Evolutionary conservation across 2,797 vertebrate genomes (phyloP).

Genomic region (Crossoptilon crossoptilon): DNA sequence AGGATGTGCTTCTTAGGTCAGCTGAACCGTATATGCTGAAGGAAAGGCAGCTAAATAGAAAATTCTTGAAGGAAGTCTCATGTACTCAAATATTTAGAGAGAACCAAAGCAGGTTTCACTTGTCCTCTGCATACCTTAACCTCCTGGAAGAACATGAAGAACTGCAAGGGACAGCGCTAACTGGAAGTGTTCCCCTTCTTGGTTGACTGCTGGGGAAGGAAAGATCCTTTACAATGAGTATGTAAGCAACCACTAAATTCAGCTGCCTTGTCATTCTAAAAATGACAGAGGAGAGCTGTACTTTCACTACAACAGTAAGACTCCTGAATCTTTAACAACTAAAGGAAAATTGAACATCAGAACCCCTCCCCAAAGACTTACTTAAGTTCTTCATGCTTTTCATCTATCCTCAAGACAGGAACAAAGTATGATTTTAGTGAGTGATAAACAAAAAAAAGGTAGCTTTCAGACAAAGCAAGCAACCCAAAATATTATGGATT

Average conservation of each 20-base stretch:
- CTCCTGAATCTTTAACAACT: background rate
- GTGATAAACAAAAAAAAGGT: background rate
- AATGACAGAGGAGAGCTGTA: background rate
- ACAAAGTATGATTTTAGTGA: background rate
- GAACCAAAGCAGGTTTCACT: slow-evolving; percentile 25
- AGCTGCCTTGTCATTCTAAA: slow-evolving; percentile 11
- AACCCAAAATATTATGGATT: background rate
- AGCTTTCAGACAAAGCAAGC: background rate
- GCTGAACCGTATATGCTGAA: background rate
- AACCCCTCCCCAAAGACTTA: background rate
- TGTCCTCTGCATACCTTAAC: background rate
- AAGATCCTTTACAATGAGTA: slow-evolving; percentile 50
- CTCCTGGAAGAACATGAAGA: slow-evolving; percentile 19
- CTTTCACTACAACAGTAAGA: slow-evolving; percentile 29
- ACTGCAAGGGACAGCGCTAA: background rate
- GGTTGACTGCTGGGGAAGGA: background rate
- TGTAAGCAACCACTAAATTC: slow-evolving; percentile 12
- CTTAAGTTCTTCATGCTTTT: background rate
- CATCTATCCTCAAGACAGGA: background rate
- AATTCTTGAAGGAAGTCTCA: background rate
- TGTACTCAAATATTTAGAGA: slow-evolving; percentile 58
- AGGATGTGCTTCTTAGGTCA: background rate
- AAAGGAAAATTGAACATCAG: background rate
- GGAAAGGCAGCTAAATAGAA: slow-evolving; percentile 31
- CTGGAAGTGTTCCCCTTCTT: slow-evolving; percentile 32